Percentiles rank a stretch among this genome's conserved stretches.
Conservation (phyloP, 2,113 vertebrate genomes). For the Neotoma lepida region DNA sequence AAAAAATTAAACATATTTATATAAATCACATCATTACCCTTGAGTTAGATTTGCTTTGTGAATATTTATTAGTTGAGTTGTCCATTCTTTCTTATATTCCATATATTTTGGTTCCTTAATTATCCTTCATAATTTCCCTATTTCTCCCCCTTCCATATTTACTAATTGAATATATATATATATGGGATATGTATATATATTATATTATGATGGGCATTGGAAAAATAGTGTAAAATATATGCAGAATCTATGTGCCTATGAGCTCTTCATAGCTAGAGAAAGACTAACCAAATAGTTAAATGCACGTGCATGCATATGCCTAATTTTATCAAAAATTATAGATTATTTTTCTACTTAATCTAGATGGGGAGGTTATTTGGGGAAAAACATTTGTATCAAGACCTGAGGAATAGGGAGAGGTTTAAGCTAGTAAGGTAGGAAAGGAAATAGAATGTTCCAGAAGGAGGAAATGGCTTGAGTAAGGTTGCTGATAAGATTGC, state of each 20-base stretch:
- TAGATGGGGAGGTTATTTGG: background rate
- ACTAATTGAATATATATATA: background rate
- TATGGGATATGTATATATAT: background rate
- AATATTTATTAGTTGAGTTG: background rate
- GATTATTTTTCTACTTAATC: background rate
- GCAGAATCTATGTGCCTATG: background rate
- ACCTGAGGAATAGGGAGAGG: background rate
- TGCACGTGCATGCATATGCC: background rate
- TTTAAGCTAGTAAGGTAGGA: too few species aligned
- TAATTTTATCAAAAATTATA: background rate
- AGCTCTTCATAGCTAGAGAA: background rate
- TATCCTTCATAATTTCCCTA: background rate
- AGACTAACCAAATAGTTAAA: background rate
- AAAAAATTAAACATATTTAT: slow-evolving; percentile 7
- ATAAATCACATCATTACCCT: background rate
- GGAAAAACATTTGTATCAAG: background rate
- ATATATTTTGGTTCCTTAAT: background rate
- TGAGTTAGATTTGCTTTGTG: background rate
- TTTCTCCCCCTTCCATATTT: background rate
- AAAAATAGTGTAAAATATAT: background rate
- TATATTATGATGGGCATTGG: background rate
- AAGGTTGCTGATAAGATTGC: fast-evolving
- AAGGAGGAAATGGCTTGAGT: background rate
- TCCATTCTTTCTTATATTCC: background rate
- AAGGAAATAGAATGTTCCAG: too few species aligned